Base-by-base conservation (phyloP, 2,888 invertebrate species). In the Thera obeliscata region DNA sequence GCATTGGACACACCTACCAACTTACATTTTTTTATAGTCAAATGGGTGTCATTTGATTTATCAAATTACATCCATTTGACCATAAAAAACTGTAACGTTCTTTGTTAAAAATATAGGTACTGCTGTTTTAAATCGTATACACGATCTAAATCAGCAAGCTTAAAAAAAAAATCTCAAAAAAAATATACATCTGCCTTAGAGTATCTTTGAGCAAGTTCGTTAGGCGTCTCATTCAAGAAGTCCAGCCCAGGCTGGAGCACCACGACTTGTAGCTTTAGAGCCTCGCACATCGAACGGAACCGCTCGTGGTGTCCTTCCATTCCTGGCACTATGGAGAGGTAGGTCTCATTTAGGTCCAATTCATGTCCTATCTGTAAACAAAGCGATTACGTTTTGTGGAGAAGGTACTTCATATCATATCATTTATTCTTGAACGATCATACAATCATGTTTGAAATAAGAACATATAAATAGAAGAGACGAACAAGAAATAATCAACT, bases 161-260 rank as follows among this genome's bases (percentile, higher is more conserved):
- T 33, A 7, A 52, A 2, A 22, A 2, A 22, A 52, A 50, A 50
- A 50, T 22, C 6, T 6, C 3, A 5, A 12, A 12, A 1, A 2
- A 6, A 6, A 7, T n/a, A 6, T 2, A 22, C 2, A 36, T n/a
- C 8, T 50, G 85, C 85, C 78, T 81, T 56, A 0, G 78, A 74
- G 61, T 76, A 81, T 79, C 82, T 78, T 3, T 70, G 72, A 0
- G 88, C 87, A 46, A 80, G 74, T 3, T 85, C 77, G 4, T 71
- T 67, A 1, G 83, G 67, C 0, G 79, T 80, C 49, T 86, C 87
- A 7, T 77, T 36, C 0, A 76, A 78, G 0, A 62, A 64, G 38
- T 87, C 84, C 2, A 87, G 64, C 0, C 85, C 85, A 0, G 85
- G 84, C 66, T 89, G 89, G 63, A 90, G 70, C 1, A 85, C 86